Conservation (phyloP, 1,140 invertebrate genomes). For the Drosophila repleta region DNA sequence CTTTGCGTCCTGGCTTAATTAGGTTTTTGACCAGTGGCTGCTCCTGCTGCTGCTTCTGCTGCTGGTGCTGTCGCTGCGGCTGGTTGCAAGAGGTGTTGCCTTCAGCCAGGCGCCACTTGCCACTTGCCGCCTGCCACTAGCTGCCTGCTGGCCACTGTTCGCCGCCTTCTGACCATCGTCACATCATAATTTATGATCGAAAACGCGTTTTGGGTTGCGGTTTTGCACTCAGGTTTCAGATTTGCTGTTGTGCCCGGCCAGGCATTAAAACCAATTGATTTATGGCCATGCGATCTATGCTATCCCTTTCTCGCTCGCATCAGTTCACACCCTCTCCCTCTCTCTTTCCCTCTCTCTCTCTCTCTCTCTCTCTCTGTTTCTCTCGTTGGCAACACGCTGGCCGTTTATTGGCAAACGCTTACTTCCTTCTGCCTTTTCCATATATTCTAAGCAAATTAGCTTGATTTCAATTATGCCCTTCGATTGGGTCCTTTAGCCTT, state of each 20-base stretch:
- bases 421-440: slow-evolving; percentile 2
- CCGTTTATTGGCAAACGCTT: too few relatives aligned
- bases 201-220: slow-evolving; percentile 66
- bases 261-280: slow-evolving; percentile 78
- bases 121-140: slow-evolving; percentile 24
- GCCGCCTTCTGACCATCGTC: slow-evolving; percentile 17
- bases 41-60: slow-evolving; percentile 17
- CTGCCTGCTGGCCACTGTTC: slow-evolving; percentile 5
- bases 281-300: slow-evolving; percentile 42
- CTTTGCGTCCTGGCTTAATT: slow-evolving; percentile 64
- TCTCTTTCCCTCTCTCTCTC: too few relatives aligned
- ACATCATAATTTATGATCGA: slow-evolving; percentile 77
- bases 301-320: slow-evolving; percentile 3
- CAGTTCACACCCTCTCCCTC: not conserved
- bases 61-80: slow-evolving; percentile 17
- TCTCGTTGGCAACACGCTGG: not conserved
- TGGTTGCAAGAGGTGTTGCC: slow-evolving; percentile 18
- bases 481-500: not conserved
- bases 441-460: slow-evolving; percentile 47
- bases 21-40: slow-evolving; percentile 69
- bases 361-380: not conserved
- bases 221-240: slow-evolving; percentile 48
- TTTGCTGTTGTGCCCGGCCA: slow-evolving; percentile 43
- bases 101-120: slow-evolving; percentile 11
- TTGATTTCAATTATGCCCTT: not conserved